phyloP scores from a whole-genome alignment of 2,113 vertebrate species.

The Probosciger aterrimus region DNA sequence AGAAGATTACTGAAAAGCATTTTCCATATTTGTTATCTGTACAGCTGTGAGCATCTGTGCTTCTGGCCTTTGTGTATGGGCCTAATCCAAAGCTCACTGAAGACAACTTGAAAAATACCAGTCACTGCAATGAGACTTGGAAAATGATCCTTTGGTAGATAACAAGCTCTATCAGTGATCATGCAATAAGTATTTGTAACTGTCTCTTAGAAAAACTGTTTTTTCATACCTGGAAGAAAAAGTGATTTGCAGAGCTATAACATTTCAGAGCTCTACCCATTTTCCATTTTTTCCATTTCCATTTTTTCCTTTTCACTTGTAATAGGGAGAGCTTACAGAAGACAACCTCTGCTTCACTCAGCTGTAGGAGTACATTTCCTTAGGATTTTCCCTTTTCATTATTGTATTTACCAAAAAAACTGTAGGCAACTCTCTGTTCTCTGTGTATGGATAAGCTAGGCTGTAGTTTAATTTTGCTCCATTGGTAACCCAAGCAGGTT shows the following conservation, averaged over 20 bases:
- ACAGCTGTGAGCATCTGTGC: fast-evolving
- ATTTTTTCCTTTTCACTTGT: neutral
- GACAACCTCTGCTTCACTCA: neutral
- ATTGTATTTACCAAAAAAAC: neutral
- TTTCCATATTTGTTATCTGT: neutral
- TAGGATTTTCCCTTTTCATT: neutral
- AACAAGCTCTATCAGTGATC: neutral
- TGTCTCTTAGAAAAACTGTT: neutral
- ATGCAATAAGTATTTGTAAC: neutral
- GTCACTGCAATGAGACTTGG: neutral
- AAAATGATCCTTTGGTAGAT: neutral
- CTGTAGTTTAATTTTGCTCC: neutral
- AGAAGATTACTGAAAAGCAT: neutral
- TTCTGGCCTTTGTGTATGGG: neutral
- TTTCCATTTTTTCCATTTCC: neutral
- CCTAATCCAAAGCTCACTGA: neutral
- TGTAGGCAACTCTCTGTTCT: neutral
- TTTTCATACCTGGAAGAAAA: neutral
- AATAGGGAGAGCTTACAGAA: neutral
- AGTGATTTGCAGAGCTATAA: neutral
- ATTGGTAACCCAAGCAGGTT: neutral
- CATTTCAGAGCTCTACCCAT: neutral
- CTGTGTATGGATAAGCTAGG: neutral
- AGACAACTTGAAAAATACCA: neutral
- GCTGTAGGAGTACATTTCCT: neutral